These are phyloP conservation scores for Pollimyrus isidori DNA, from an alignment of 2,113 vertebrate genomes.

Conservation along the genomic window DNA sequence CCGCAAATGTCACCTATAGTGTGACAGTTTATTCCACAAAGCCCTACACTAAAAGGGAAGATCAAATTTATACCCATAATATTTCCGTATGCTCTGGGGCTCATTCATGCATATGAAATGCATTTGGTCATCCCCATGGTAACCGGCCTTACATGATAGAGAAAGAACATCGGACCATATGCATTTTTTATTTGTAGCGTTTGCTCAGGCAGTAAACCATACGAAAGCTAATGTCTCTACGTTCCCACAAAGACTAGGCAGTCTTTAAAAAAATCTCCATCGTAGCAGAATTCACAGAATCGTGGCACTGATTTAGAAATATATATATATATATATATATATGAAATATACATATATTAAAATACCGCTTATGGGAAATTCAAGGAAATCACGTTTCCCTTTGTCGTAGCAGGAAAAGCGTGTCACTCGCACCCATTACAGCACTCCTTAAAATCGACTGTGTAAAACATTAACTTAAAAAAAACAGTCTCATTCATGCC, in stretches of 20 bases:
- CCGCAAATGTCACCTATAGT: conserved; percentile 39
- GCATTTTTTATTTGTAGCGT: conserved; percentile 56
- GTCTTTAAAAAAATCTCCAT: background rate
- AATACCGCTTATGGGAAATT: background rate
- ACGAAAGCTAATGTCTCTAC: background rate
- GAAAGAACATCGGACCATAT: conserved; percentile 54
- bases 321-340: background rate
- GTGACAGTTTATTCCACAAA: conserved; percentile 35
- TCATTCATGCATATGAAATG: conserved; percentile 65
- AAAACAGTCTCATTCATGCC: background rate
- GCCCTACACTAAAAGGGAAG: conserved; percentile 58
- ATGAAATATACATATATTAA: background rate
- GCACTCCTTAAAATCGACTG: background rate
- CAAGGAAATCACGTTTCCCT: background rate
- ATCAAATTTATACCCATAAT: conserved; percentile 57
- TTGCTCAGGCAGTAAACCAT: conserved; percentile 47
- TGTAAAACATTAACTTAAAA: background rate
- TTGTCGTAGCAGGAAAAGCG: background rate
- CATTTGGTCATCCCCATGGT: conserved; percentile 69
- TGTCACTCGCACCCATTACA: background rate
- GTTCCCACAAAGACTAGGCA: background rate
- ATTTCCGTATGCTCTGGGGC: conserved; percentile 51
- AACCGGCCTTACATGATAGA: conserved; percentile 50
- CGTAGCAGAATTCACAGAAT: background rate
- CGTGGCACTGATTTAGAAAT: background rate